phyloP scores from a whole-genome alignment of 1,140 invertebrate species.

The Centruroides sculpturatus region DNA sequence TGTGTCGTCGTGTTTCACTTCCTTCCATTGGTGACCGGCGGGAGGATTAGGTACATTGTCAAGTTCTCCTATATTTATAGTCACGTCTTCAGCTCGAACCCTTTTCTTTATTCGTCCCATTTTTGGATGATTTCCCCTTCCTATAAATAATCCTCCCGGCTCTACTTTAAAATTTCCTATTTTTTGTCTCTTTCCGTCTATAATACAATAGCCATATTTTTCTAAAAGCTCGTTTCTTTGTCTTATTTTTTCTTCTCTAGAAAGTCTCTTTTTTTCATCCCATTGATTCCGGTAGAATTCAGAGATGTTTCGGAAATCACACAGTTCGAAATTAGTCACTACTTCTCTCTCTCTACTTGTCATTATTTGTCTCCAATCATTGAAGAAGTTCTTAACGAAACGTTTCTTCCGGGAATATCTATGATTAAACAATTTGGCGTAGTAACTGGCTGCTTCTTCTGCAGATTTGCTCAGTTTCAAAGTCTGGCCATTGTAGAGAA shows the following conservation, averaged over 20 bases:
- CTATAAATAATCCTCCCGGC: constrained; percentile 88
- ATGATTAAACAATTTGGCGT: constrained; percentile 94
- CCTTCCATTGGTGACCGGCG: constrained; percentile 79
- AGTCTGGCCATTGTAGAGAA: constrained; percentile 72
- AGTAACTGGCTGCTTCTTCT: constrained; percentile 96
- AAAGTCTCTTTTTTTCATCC: constrained; percentile 63
- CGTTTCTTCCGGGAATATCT: constrained; percentile 76
- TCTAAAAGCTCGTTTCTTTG: constrained; percentile 77
- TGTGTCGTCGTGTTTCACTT: constrained; percentile 85
- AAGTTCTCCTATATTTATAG: constrained; percentile 94
- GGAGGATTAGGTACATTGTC: constrained; percentile 74
- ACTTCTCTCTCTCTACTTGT: constrained; percentile 55
- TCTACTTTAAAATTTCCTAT: constrained; percentile 98
- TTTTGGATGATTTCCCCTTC: constrained; percentile 97
- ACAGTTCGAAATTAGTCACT: constrained; percentile 75
- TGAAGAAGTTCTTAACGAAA: constrained; percentile 96
- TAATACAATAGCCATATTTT: constrained; percentile 88
- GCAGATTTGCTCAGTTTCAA: constrained; percentile 61
- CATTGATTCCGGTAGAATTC: constrained; percentile 61
- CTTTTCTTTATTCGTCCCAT: constrained; percentile 93
- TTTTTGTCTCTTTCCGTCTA: constrained; percentile 96
- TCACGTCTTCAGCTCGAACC: constrained; percentile 83
- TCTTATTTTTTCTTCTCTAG: constrained; percentile 71
- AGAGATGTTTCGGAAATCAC: constrained; percentile 85
- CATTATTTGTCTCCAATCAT: constrained; percentile 58